Evolutionary conservation across 2,113 vertebrate genomes (phyloP).

Genomic region (Hippocampus barbouri): DNA sequence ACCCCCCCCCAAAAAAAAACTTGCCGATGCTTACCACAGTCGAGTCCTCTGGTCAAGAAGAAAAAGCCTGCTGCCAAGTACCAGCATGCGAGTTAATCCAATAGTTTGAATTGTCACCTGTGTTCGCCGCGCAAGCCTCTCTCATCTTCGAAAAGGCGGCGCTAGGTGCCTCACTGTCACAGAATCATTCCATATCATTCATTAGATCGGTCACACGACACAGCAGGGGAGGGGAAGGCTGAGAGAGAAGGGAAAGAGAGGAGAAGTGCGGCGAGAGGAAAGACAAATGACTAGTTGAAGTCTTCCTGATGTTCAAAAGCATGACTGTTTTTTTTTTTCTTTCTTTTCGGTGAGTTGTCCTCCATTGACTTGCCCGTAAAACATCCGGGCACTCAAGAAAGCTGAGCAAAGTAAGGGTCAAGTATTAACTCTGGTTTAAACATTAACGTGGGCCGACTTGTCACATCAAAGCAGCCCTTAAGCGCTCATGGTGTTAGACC

Average conservation of each 20-base stretch:
- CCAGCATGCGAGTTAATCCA: conserved; percentile 10
- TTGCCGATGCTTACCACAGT: conserved; percentile 35
- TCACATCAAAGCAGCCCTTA: conserved; percentile 35
- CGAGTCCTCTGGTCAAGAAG: background rate
- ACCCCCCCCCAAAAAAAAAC: background rate
- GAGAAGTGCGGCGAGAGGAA: conserved; percentile 1
- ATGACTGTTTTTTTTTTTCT: background rate
- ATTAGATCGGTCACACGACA: conserved; percentile 38
- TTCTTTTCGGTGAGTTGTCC: background rate
- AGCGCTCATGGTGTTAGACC: conserved; percentile 2
- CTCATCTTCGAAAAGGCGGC: conserved; percentile 36
- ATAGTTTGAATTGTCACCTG: conserved; percentile 23
- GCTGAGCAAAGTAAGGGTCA: conserved; percentile 36
- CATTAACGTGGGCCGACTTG: conserved; percentile 62
- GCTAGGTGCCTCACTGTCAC: conserved; percentile 47
- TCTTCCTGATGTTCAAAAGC: conserved; percentile 11
- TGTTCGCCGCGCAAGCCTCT: conserved; percentile 16
- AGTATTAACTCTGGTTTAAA: conserved; percentile 77
- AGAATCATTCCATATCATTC: conserved; percentile 56
- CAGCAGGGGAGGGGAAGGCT: conserved; percentile 19
- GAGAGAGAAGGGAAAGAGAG: conserved; percentile 15
- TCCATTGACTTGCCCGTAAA: background rate
- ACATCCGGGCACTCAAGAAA: conserved; percentile 3
- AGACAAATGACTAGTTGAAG: conserved; percentile 8
- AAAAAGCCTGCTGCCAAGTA: background rate